Conservation (phyloP, 2,797 vertebrate species). For the Cirrhinus mrigala region DNA sequence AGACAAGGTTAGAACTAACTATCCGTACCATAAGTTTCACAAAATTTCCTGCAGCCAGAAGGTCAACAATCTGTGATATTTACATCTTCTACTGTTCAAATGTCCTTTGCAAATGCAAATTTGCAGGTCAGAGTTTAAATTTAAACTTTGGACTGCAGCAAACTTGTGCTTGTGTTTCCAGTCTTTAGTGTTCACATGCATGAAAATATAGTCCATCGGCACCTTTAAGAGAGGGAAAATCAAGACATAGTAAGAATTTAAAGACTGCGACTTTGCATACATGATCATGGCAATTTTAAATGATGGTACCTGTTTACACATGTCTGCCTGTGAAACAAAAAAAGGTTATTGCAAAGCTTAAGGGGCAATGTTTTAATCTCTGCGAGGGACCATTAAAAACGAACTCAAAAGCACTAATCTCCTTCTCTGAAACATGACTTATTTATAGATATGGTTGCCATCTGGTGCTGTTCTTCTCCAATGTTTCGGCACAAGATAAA, state of each 20-base stretch:
- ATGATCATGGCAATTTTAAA: constrained; percentile 10
- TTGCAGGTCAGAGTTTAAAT: not conserved
- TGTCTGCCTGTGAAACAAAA: constrained; percentile 64
- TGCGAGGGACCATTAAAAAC: constrained; percentile 78
- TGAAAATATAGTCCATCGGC: not conserved
- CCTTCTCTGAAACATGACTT: constrained; percentile 75
- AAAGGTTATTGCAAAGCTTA: constrained; percentile 78
- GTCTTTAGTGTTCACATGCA: not conserved
- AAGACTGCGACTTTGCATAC: not conserved
- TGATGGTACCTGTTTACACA: constrained; percentile 62
- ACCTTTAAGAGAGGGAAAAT: not conserved
- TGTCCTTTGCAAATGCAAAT: not conserved
- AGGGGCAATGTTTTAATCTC: constrained; percentile 74
- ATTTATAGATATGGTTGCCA: constrained; percentile 83
- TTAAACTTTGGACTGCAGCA: not conserved
- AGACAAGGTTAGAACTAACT: not conserved
- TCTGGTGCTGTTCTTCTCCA: constrained; percentile 72
- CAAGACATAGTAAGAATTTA: not conserved
- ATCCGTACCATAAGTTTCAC: not conserved
- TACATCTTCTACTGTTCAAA: not conserved
- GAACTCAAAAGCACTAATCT: constrained; percentile 81
- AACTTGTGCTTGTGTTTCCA: not conserved
- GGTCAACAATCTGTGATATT: not conserved
- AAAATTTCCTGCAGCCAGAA: not conserved
- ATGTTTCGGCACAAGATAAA: constrained; percentile 57